Base-by-base conservation (phyloP, 2,113 vertebrate species). In the Cygnus atratus region DNA sequence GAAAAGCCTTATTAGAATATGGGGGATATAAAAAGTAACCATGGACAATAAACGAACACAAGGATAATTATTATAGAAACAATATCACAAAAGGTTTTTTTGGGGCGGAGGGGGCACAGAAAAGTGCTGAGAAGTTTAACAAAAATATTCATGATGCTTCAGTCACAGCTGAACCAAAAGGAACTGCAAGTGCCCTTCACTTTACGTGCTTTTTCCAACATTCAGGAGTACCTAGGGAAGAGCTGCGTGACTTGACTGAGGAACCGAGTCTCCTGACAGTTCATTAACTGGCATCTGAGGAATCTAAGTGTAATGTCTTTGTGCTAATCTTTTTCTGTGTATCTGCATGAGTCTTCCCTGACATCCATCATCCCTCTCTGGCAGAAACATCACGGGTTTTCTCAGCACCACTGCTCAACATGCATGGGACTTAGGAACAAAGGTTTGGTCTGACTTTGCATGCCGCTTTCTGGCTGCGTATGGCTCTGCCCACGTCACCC, bases 271-370 rank as follows among this genome's bases (percentile, higher is more conserved):
- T 90, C 78, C 62, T 90, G 76, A 73, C 73, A 95, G 86, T 91
- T 95, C 91, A 96, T 96, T 96, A 95, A 77, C 77, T 73, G 50
- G 55, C 1, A 10, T n/a, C 67, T 93, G 71, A 87, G 62, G 71
- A 96, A 89, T 76, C 8, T 13, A 91, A 89, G 87, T 52, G 48
- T 3, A 4, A 73, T 85, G 85, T 89, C 62, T 95, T 85, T 85
- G 77, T 71, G 92, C 55, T 67, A 52, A 55, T 83, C 62, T 66
- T 84, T 71, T 88, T 25, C 84, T 66, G 29, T 33, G 66, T 76
- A 75, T 83, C 62, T 85, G 77, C 94, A 80, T 52, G 62, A 93
- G 55, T 62, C 37, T 87, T 76, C 67, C 28, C n/a, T 73, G 73
- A 88, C 35, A 86, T 63, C 22, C 68, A 75, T 57, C 90, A 94